These are phyloP conservation scores for Thereuonema tuberculata DNA, from an alignment of 1,140 invertebrate genomes.

Conservation along the genomic window DNA sequence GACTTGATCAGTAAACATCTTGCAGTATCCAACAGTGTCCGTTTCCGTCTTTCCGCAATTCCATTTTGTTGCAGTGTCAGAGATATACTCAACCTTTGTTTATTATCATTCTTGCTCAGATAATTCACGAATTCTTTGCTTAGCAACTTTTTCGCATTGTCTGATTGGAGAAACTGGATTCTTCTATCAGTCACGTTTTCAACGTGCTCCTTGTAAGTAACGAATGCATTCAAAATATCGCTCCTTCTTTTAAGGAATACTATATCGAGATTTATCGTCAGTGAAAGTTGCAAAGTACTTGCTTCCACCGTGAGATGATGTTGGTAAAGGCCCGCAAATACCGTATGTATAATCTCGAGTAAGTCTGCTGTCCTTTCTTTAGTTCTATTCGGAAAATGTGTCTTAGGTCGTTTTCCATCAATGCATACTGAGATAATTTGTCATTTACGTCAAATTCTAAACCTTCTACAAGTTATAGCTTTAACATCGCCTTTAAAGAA, in stretches of 20 bases:
- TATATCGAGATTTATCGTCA: no score
- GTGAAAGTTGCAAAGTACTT: no score
- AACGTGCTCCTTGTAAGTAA: background rate
- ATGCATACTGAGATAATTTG: background rate
- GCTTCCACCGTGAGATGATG: background rate
- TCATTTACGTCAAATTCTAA: background rate
- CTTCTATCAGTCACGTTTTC: background rate
- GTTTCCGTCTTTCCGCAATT: background rate
- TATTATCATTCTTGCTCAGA: background rate
- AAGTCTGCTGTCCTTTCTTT: background rate
- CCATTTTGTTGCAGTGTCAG: background rate
- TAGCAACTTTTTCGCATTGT: background rate
- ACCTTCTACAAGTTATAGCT: background rate
- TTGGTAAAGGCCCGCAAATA: background rate
- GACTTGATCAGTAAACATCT: constrained; percentile 17
- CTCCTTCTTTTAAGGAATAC: no score
- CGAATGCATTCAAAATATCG: background rate
- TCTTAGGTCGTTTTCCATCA: no score
- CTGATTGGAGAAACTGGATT: background rate
- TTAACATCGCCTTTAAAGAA: background rate
- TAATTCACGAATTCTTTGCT: background rate
- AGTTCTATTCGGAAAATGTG: background rate
- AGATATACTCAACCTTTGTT: background rate
- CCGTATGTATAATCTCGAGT: background rate
- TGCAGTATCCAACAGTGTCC: constrained; percentile 8